phyloP scores from a whole-genome alignment of 2,797 vertebrate genomes.

The Enoplosus armatus region DNA sequence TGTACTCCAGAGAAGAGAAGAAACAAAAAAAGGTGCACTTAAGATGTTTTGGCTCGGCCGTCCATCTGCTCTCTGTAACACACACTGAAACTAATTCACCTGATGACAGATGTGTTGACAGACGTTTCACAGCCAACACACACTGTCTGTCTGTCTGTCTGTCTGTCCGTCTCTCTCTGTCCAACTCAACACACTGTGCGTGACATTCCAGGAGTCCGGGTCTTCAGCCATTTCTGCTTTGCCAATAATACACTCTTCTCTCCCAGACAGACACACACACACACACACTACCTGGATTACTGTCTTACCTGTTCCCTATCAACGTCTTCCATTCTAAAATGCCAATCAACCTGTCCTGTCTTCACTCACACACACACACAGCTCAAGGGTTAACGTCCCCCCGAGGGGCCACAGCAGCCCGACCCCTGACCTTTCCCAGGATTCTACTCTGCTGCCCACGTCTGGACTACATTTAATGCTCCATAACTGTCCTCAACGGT shows the following conservation, averaged over 20 bases:
- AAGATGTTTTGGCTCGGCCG: slow-evolving; percentile 2
- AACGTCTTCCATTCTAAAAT: slow-evolving; percentile 36
- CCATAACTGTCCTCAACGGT: slow-evolving; percentile 57
- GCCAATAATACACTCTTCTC: slow-evolving; percentile 44
- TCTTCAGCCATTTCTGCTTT: slow-evolving; percentile 55
- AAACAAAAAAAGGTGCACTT: slow-evolving; percentile 18
- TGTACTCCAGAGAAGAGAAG: no score
- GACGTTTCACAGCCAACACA: slow-evolving; percentile 61
- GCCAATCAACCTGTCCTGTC: slow-evolving; percentile 17
- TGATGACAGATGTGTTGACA: slow-evolving; percentile 70
- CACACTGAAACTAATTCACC: slow-evolving; percentile 52
- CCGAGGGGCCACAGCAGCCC: slow-evolving; percentile 38
- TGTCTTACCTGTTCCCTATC: slow-evolving; percentile 46
- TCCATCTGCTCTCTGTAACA: slow-evolving; percentile 58
- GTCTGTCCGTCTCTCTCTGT: slow-evolving; percentile 7
- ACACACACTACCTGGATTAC: slow-evolving; percentile 7
- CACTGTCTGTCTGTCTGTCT: slow-evolving; percentile 10
- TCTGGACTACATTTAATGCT: slow-evolving; percentile 69
- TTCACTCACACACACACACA: slow-evolving; percentile 14
- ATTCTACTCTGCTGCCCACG: slow-evolving; percentile 54
- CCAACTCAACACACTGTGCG: background rate
- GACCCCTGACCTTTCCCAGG: slow-evolving; percentile 81
- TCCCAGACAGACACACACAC: slow-evolving; percentile 3
- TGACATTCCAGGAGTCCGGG: slow-evolving; percentile 28
- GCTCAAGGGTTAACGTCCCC: slow-evolving; percentile 61